Conservation (phyloP, 2,113 vertebrate genomes). For the Pao palembangensis region DNA sequence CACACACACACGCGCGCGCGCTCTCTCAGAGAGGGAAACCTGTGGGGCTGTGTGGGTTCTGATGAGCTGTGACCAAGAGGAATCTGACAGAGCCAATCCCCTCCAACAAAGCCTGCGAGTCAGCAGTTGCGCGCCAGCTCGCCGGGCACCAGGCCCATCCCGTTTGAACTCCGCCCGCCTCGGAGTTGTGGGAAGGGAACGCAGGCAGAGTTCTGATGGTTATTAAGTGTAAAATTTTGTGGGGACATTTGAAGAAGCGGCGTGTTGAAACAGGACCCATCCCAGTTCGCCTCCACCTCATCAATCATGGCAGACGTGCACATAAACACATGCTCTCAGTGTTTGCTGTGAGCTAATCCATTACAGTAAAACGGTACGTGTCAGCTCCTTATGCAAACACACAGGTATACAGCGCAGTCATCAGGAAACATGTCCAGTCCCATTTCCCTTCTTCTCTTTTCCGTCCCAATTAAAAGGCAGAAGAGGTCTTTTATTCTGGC, state of each 20-base stretch:
- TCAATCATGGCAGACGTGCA: slow-evolving; percentile 62
- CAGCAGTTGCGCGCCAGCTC: slow-evolving; percentile 47
- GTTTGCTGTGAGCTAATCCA: slow-evolving; percentile 63
- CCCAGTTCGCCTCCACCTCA: slow-evolving; percentile 42
- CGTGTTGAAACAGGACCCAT: slow-evolving; percentile 72
- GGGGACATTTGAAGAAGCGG: slow-evolving; percentile 55
- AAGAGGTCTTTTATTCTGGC: slow-evolving; percentile 62
- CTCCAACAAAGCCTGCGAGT: slow-evolving; percentile 58
- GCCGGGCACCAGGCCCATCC: slow-evolving; percentile 48
- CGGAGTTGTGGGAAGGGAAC: slow-evolving; percentile 35
- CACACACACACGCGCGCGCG: slow-evolving; percentile 18
- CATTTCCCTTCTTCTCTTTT: slow-evolving; percentile 66
- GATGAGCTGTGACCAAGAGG: slow-evolving; percentile 68
- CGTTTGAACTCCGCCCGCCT: slow-evolving; percentile 56
- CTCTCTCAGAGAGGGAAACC: slow-evolving; percentile 37
- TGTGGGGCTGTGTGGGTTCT: slow-evolving; percentile 36
- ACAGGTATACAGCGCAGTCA: slow-evolving; percentile 47
- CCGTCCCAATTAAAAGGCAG: slow-evolving; percentile 76
- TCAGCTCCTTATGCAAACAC: slow-evolving; percentile 60
- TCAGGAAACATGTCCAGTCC: slow-evolving; percentile 76
- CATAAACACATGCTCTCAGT: slow-evolving; percentile 51
- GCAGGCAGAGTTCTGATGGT: slow-evolving; percentile 39
- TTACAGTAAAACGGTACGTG: slow-evolving; percentile 62
- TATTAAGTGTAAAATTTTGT: slow-evolving; percentile 54
- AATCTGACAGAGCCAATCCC: slow-evolving; percentile 73